phyloP scores from a whole-genome alignment of 2,888 invertebrate genomes.

The Drosophila barbarae region DNA sequence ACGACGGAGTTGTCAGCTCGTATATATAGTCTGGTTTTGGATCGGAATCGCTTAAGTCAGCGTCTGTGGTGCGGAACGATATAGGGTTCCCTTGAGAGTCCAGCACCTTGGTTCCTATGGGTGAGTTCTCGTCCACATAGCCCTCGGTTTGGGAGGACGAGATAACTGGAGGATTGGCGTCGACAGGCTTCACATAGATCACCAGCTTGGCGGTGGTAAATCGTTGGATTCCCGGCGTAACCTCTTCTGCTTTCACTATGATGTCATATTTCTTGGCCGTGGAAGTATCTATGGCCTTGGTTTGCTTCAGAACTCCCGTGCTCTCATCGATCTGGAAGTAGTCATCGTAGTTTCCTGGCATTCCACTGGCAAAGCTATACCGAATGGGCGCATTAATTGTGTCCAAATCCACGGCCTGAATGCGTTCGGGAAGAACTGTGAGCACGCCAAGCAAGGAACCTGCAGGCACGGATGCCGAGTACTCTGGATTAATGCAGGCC shows the following conservation, averaged over 20 bases:
- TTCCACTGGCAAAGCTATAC: conserved; percentile 90
- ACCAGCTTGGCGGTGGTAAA: conserved; percentile 91
- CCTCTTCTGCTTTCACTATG: conserved; percentile 92
- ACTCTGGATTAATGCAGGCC: conserved; percentile 92
- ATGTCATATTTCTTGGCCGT: conserved; percentile 89
- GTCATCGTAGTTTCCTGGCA: conserved; percentile 87
- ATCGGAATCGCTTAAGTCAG: conserved; percentile 91
- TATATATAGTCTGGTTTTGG: conserved; percentile 89
- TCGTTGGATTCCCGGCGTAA: conserved; percentile 87
- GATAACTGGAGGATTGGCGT: conserved; percentile 91
- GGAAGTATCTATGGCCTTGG: conserved; percentile 89
- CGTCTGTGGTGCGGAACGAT: conserved; percentile 88
- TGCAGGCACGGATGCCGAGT: conserved; percentile 87
- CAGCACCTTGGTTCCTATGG: conserved; percentile 89
- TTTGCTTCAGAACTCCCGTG: conserved; percentile 90
- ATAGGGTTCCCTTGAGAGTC: conserved; percentile 85
- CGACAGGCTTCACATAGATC: conserved; percentile 91
- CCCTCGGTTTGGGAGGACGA: conserved; percentile 87
- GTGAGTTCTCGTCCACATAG: conserved; percentile 91
- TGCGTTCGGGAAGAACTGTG: conserved; percentile 91
- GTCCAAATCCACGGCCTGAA: conserved; percentile 94
- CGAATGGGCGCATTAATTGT: conserved; percentile 90
- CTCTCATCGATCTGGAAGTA: conserved; percentile 91
- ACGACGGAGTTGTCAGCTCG: conserved; percentile 91
- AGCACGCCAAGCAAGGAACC: conserved; percentile 91